These are phyloP conservation scores for Icerya purchasi DNA, from an alignment of 2,888 invertebrate species.

Conservation along the genomic window DNA sequence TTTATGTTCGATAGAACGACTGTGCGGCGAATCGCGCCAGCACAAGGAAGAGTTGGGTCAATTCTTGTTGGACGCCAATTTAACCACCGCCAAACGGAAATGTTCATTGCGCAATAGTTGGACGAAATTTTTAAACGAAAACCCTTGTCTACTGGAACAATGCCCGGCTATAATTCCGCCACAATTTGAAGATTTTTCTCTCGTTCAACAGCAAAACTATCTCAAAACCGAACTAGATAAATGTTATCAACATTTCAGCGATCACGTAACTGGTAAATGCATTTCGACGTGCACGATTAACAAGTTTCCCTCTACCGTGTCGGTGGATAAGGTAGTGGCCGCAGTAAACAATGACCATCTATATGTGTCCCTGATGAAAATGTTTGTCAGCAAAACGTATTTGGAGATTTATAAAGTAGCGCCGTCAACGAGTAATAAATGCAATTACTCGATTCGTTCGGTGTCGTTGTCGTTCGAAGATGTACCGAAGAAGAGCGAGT, in stretches of 20 bases:
- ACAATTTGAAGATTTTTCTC: not conserved
- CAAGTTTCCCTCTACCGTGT: too few relatives aligned
- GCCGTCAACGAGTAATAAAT: too few relatives aligned
- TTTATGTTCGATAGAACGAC: constrained; percentile 24
- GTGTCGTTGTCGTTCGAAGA: not conserved
- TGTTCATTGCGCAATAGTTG: not conserved
- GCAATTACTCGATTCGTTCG: not conserved
- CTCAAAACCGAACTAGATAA: not conserved
- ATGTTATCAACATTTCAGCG: not conserved
- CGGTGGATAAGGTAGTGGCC: too few relatives aligned
- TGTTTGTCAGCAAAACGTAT: too few relatives aligned
- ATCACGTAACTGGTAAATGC: not conserved
- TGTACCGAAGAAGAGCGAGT: not conserved
- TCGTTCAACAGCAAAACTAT: not conserved
- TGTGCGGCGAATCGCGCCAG: not conserved
- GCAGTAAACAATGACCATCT: too few relatives aligned
- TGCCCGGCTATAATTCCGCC: not conserved
- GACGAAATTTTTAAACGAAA: not conserved
- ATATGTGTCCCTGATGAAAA: too few relatives aligned
- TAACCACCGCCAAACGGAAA: not conserved
- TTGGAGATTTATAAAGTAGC: too few relatives aligned
- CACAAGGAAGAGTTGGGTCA: not conserved
- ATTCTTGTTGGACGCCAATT: not conserved
- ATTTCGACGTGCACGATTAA: too few relatives aligned
- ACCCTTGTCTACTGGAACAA: not conserved